phyloP scores from a whole-genome alignment of 2,797 vertebrate genomes.

The Cyclopterus lumpus region DNA sequence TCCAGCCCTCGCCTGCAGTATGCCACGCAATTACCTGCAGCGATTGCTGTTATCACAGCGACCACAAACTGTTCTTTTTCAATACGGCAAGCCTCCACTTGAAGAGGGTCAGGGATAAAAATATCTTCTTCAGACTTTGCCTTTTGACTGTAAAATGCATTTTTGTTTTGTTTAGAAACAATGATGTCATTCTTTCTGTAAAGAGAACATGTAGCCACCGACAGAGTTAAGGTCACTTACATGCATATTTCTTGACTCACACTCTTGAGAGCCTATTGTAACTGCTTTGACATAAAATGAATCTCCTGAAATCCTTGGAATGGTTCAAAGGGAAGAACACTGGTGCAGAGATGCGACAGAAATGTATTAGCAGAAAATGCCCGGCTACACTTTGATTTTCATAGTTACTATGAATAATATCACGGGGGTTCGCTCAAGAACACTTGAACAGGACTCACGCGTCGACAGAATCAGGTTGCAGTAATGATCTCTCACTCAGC shows the following conservation, averaged over 20 bases:
- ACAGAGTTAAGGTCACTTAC: not conserved
- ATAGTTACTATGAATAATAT: not conserved
- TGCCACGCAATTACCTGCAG: not conserved
- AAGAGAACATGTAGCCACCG: not conserved
- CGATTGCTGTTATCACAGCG: not conserved
- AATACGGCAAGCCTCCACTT: not conserved
- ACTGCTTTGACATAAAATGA: not conserved
- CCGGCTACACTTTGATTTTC: not conserved
- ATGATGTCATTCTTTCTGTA: not conserved
- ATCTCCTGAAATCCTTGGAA: not conserved
- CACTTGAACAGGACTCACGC: conserved; percentile 4
- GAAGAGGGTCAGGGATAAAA: not conserved
- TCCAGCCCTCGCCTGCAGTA: not conserved
- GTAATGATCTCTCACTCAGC: conserved; percentile 23
- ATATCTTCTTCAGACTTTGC: not conserved
- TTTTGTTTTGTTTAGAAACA: not conserved
- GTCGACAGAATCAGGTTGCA: conserved; percentile 5
- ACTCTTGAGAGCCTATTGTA: not conserved
- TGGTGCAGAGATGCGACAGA: not conserved
- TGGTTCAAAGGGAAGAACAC: not conserved
- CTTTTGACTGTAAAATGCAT: not conserved
- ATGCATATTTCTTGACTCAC: not conserved
- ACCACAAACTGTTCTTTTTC: not conserved
- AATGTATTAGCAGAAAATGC: not conserved
- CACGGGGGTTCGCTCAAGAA: not conserved